Evolutionary conservation across 2,113 vertebrate species (phyloP).

Genomic region (Phocoena phocoena): DNA sequence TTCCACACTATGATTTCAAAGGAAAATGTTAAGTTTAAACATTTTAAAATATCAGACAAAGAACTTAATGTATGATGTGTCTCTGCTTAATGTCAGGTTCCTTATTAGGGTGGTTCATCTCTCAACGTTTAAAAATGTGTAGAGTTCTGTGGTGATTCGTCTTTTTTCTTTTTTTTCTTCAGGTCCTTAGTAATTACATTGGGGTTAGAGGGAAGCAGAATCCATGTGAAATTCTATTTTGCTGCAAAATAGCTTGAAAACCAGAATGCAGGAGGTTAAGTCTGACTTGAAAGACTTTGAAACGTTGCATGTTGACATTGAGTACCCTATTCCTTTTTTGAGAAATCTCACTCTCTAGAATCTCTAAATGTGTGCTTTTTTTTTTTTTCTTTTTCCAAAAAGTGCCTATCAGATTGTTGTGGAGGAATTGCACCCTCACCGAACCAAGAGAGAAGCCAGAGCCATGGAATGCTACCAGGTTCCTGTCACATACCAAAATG

Average conservation of each 20-base stretch:
- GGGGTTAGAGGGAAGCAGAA: background rate
- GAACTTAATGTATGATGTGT: conserved; percentile 64
- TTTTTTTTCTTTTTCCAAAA: conserved; percentile 58
- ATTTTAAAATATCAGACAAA: conserved; percentile 61
- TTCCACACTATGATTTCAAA: conserved; percentile 69
- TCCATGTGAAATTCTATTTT: background rate
- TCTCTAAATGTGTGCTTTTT: background rate
- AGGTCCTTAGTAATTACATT: background rate
- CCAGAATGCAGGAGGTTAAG: background rate
- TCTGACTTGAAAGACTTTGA: background rate
- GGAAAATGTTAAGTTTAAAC: conserved; percentile 75
- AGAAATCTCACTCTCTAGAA: background rate
- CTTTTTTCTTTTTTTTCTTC: background rate
- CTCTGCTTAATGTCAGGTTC: conserved; percentile 57
- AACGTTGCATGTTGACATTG: background rate
- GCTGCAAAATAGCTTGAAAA: background rate
- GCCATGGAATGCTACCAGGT: conserved; percentile 94
- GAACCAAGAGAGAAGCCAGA: conserved; percentile 91
- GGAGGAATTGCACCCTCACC: conserved; percentile 92
- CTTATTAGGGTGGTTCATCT: conserved; percentile 37
- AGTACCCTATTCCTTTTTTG: background rate
- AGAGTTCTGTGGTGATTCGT: background rate
- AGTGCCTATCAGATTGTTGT: conserved; percentile 99
- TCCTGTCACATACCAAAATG: conserved; percentile 92
- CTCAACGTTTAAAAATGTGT: background rate